These are phyloP conservation scores for Romanogobio albipinnatus DNA, from an alignment of 2,113 vertebrate species.

Conservation along the genomic window DNA sequence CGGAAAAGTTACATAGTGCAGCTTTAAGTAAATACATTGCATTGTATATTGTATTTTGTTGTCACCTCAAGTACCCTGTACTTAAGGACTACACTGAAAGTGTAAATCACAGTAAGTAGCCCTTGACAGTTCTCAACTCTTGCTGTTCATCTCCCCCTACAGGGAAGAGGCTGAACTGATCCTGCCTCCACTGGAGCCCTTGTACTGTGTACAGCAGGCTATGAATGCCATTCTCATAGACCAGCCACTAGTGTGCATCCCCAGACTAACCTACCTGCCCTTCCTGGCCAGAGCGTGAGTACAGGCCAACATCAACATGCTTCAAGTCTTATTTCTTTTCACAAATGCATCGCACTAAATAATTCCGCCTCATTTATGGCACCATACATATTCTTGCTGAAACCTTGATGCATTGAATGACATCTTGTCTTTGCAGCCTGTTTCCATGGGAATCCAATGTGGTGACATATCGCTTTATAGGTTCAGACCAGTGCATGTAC, in stretches of 20 bases:
- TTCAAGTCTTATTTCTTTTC: background rate
- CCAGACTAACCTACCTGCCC: constrained; percentile 63
- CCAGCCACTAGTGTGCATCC: constrained; percentile 69
- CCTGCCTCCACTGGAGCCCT: constrained; percentile 64
- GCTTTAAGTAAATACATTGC: too few species aligned
- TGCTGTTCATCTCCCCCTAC: constrained; percentile 7
- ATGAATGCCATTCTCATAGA: constrained; percentile 69
- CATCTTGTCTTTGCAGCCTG: constrained; percentile 60
- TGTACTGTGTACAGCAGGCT: constrained; percentile 69
- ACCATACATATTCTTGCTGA: background rate
- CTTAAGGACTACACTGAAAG: too few species aligned
- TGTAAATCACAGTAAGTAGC: background rate
- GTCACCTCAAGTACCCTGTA: too few species aligned
- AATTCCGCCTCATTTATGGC: background rate
- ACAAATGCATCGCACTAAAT: background rate
- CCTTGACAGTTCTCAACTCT: background rate
- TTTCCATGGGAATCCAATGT: constrained; percentile 72
- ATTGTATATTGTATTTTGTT: too few species aligned
- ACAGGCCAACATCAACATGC: background rate
- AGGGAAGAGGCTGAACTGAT: constrained; percentile 67
- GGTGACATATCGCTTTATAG: constrained; percentile 66
- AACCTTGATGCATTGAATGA: background rate
- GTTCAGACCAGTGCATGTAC: constrained; percentile 72
- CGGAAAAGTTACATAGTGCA: too few species aligned
- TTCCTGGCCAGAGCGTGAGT: constrained; percentile 66